A percentile compares a stretch with the other conserved stretches of the same genome.
Conservation (phyloP, 2,113 vertebrate genomes). For the Myotis lucifugus region DNA sequence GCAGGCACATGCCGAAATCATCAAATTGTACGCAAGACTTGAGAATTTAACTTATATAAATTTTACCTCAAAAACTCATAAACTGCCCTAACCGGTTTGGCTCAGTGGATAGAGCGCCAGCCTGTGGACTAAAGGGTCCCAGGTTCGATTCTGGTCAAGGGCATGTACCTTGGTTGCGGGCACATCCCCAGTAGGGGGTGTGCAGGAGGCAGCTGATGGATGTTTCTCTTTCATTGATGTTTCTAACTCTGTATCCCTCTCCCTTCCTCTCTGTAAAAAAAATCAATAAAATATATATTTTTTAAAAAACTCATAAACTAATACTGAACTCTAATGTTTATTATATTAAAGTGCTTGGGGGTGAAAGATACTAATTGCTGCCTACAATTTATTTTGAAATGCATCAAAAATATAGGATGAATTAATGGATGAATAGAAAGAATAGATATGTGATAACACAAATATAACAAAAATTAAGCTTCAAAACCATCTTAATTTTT, state of each 20-base stretch:
- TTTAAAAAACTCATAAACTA: not conserved
- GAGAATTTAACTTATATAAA: not conserved
- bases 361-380: not conserved
- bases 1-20: not conserved
- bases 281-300: no score
- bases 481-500: not conserved
- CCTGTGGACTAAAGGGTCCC: no score
- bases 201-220: no score
- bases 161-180: no score
- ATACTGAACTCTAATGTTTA: not conserved
- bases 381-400: not conserved
- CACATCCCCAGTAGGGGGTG: no score
- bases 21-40: not conserved
- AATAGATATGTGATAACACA: not conserved
- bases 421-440: not conserved
- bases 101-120: no score
- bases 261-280: no score
- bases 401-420: not conserved
- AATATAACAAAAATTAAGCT: not conserved
- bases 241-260: no score
- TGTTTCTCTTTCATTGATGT: no score
- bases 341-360: not conserved
- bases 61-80: not conserved
- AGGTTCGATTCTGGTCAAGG: no score
- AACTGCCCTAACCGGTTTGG: no score